Evolutionary conservation across 2,113 vertebrate genomes (phyloP).

Genomic region (Cyphomyrus plagiostoma): DNA sequence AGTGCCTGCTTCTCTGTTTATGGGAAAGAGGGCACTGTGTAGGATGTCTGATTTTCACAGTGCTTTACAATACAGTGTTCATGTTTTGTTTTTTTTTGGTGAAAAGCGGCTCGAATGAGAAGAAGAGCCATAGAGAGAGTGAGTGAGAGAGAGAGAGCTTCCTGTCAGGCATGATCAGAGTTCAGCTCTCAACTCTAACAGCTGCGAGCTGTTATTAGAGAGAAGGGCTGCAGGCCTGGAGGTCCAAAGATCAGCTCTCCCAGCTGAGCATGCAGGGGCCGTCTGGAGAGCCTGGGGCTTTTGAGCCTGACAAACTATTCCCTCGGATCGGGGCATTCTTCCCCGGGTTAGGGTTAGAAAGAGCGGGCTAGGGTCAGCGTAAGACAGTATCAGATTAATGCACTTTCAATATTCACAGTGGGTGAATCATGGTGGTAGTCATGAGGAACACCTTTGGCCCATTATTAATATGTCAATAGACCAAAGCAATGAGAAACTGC

Average conservation of each 20-base stretch:
- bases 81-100: not conserved
- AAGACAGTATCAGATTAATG: not conserved
- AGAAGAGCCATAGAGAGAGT: not conserved
- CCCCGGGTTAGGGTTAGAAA: not conserved
- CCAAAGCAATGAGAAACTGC: not conserved
- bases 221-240: slow-evolving; percentile 33
- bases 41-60: not conserved
- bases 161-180: slow-evolving; percentile 28
- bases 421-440: not conserved
- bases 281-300: not conserved
- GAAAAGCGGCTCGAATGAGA: not conserved
- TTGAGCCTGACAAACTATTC: too few species aligned
- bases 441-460: not conserved
- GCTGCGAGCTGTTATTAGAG: slow-evolving; percentile 46
- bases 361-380: not conserved
- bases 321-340: not conserved
- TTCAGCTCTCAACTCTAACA: slow-evolving; percentile 41
- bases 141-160: not conserved
- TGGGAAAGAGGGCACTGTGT: not conserved
- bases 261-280: slow-evolving; percentile 27
- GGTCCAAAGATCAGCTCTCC: slow-evolving; percentile 21
- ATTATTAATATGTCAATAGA: not conserved
- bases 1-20: not conserved
- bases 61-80: not conserved
- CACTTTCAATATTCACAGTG: not conserved